These are phyloP conservation scores for Amphilophus citrinellus DNA, from an alignment of 2,113 vertebrate species.

Conservation along the genomic window DNA sequence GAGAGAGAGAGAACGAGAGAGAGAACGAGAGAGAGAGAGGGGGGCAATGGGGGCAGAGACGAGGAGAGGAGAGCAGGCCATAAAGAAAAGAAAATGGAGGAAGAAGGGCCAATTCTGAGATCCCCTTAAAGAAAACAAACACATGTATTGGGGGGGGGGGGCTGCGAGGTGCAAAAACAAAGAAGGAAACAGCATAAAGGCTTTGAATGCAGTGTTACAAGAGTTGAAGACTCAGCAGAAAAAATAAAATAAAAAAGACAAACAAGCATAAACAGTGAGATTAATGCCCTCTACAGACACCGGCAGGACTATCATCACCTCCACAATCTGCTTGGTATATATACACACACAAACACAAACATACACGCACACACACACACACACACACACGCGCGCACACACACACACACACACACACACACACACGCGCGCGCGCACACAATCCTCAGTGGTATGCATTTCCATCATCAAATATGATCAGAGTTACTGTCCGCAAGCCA, in stretches of 20 bases:
- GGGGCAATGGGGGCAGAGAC: slow-evolving; percentile 1
- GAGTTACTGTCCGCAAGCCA: slow-evolving; percentile 49
- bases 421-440: not conserved
- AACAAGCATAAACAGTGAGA: slow-evolving; percentile 7
- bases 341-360: slow-evolving; percentile 4
- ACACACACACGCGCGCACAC: no score
- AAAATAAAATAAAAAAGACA: not conserved
- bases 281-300: not conserved
- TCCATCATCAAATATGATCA: slow-evolving; percentile 68
- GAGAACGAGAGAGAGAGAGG: no score
- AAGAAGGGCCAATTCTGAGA: not conserved
- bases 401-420: not conserved
- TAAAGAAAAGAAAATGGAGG: not conserved
- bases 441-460: slow-evolving; percentile 59
- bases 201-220: not conserved
- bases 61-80: not conserved
- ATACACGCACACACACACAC: no score
- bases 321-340: slow-evolving; percentile 4
- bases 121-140: not conserved
- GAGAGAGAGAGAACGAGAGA: no score
- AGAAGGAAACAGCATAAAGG: not conserved
- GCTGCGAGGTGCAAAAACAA: not conserved
- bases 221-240: not conserved
- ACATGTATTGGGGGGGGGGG: not conserved
- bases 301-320: slow-evolving; percentile 7